phyloP scores from a whole-genome alignment of 2,888 invertebrate species.

The Tetragonisca angustula region DNA sequence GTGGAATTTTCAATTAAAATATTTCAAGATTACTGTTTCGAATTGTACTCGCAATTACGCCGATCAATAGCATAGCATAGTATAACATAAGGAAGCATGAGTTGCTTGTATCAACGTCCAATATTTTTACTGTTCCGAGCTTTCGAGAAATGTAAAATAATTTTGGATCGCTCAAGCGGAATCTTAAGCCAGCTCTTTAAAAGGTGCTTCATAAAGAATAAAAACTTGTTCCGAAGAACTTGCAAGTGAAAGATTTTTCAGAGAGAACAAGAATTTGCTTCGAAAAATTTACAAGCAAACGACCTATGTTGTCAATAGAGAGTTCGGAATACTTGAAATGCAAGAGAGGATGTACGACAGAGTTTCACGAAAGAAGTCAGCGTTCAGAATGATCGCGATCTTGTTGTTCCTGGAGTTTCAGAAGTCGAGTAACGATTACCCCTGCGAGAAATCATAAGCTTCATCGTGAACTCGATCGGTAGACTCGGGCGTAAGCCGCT shows the following conservation, averaged over 20 bases:
- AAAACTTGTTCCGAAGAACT: too few relatives aligned
- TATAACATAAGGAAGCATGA: too few relatives aligned
- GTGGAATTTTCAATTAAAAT: not conserved
- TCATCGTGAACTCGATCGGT: conserved; percentile 47
- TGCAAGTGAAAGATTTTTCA: too few relatives aligned
- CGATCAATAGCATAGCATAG: not conserved
- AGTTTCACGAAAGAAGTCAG: not conserved
- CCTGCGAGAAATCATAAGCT: conserved; percentile 25
- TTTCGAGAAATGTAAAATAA: too few relatives aligned
- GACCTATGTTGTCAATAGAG: too few relatives aligned
- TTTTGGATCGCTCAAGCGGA: too few relatives aligned
- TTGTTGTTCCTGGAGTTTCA: conserved; percentile 11
- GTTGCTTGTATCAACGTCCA: too few relatives aligned
- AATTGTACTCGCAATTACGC: not conserved
- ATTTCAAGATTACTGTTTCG: not conserved
- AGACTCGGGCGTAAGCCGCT: conserved; percentile 50
- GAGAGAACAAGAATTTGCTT: too few relatives aligned
- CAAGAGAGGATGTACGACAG: conserved; percentile 12
- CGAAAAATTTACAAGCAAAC: too few relatives aligned
- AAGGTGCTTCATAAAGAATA: too few relatives aligned
- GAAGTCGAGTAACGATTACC: conserved; percentile 17
- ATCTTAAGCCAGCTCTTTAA: too few relatives aligned
- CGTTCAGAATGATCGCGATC: not conserved
- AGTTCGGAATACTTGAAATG: not conserved
- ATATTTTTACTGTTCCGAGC: too few relatives aligned